A percentile compares a stretch with the other conserved stretches of the same genome.
Conservation (phyloP, 2,113 vertebrate genomes). For the Melozone crissalis region DNA sequence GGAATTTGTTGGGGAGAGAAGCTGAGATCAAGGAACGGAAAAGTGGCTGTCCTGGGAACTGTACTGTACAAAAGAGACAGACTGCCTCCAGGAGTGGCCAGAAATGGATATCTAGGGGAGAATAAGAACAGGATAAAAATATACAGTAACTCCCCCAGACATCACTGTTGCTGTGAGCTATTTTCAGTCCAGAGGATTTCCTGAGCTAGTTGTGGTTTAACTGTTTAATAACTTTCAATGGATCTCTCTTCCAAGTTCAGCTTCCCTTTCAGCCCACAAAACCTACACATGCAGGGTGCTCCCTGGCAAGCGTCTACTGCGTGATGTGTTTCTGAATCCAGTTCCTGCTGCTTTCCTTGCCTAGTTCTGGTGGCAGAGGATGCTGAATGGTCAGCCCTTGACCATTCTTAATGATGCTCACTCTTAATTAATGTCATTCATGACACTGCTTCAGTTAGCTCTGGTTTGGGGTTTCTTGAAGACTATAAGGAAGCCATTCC, state of each 20-base stretch:
- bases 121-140: constrained; percentile 5
- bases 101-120: neutral
- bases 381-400: neutral
- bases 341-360: neutral
- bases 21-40: neutral
- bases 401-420: neutral
- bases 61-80: neutral
- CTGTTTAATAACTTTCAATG: neutral
- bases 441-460: neutral
- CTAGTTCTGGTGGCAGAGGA: neutral
- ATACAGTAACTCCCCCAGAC: neutral
- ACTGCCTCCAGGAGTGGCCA: neutral
- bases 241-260: neutral
- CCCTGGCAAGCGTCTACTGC: neutral
- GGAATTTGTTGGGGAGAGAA: neutral
- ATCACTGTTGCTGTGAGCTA: constrained; percentile 4
- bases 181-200: constrained; percentile 43
- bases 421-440: neutral
- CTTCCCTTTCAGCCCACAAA: neutral
- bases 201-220: constrained; percentile 27
- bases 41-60: neutral
- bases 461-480: neutral
- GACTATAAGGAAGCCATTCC: neutral
- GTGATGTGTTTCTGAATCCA: neutral
- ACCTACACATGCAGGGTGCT: neutral